Conservation (phyloP, 92 coral and sea anemone species). For the Plumapathes pennacea region DNA sequence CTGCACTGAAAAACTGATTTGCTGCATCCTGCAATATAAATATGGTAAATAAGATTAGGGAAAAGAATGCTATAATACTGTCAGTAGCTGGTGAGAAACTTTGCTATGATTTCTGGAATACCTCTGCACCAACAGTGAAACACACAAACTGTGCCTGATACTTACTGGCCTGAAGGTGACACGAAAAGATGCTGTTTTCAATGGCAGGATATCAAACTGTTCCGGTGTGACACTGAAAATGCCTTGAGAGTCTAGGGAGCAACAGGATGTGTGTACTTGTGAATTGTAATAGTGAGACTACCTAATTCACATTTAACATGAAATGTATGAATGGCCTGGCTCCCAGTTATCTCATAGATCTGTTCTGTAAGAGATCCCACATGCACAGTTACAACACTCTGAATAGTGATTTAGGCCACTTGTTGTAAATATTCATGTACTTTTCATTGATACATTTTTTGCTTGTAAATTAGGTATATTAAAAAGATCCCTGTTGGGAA, state of each 20-base stretch:
- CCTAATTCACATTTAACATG: background rate
- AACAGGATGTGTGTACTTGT: background rate
- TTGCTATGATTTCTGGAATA: background rate
- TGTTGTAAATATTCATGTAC: too few species aligned
- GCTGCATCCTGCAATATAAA: conserved; percentile 61
- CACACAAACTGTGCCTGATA: background rate
- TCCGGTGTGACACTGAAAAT: conserved; percentile 89
- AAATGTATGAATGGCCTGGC: background rate
- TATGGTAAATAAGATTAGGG: background rate
- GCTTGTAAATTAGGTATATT: too few species aligned
- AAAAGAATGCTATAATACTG: background rate
- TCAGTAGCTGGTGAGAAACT: background rate
- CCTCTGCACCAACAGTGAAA: background rate
- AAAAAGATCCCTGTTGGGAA: too few species aligned
- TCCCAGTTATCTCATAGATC: background rate
- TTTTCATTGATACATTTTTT: too few species aligned
- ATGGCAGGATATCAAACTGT: conserved; percentile 78
- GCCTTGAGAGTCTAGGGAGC: conserved; percentile 54
- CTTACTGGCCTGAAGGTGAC: conserved; percentile 97
- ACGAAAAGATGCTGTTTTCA: conserved; percentile 82
- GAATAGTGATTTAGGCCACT: too few species aligned
- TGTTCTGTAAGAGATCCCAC: too few species aligned
- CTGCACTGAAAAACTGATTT: conserved; percentile 93
- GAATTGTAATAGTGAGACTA: background rate
- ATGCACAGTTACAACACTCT: too few species aligned